Base-by-base conservation (phyloP, 1,140 invertebrate genomes). In the Watersipora subatra region DNA sequence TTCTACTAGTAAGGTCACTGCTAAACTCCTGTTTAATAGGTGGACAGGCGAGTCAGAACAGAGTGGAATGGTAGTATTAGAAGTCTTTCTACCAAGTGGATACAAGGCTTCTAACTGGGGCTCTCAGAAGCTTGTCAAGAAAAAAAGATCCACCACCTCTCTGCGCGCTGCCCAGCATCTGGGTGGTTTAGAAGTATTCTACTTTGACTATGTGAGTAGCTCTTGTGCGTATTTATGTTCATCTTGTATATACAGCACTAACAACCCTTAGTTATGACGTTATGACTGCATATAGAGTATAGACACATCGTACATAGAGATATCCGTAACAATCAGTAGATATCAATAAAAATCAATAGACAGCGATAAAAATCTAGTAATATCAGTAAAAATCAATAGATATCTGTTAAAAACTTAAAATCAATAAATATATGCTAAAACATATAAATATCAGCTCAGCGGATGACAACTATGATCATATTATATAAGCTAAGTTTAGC, bases 101-200 rank as follows among this genome's bases (percentile, higher is more conserved):
- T 97, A 95, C 79, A 88, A 92, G 71, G 85, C 95, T 29, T 90
- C 93, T 77, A 92, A 95, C 71, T 90, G 93, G 77, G 87, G 86
- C 64, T 81, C 97, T 1, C 89, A 96, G 77, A 80, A 80, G 1
- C 93, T 94, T 75, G 89, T 93, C 24, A 81, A 85, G 26, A 90
- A 90, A 77, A 81, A 97, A 59, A 87, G 90, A 74, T 7, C 7
- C 34, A 46, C 34, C 7, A 46, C 34, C n/a, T 46, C 34, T 46
- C 34, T 46, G 7, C 84, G 92, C 70, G 93, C 92, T 17, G 86
- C 88, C 71, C 95, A 89, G 79, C 79, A 84, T 65, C 82, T 84
- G 93, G 92, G 76, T 83, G 86, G 94, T 61, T n/a, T 46, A 46
- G n/a, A 12, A n/a, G 76, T 89, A n/a, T 95, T 96, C 79, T 96